A percentile compares a stretch with the other conserved stretches of the same genome.
Conservation (phyloP, 2,888 invertebrate genomes). For the Idaea biselata region DNA sequence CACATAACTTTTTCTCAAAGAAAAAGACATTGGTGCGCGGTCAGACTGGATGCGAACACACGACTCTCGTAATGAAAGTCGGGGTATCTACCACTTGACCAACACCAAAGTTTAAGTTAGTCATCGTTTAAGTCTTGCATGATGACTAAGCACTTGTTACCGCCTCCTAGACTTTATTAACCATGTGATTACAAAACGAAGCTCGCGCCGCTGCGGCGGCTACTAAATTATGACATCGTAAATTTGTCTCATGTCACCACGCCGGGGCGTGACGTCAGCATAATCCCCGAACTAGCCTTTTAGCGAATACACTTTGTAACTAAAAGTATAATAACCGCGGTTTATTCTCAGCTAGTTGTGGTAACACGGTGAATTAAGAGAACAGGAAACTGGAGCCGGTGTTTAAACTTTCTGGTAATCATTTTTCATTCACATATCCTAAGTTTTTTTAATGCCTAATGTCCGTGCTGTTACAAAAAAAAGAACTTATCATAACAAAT, state of each 20-base stretch:
- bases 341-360: not conserved
- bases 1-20: too few relatives aligned
- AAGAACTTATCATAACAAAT: too few relatives aligned
- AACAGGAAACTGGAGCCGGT: not conserved
- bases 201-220: constrained; percentile 28
- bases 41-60: too few relatives aligned
- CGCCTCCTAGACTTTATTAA: constrained; percentile 8
- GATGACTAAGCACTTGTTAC: not conserved
- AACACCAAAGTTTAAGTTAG: too few relatives aligned
- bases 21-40: too few relatives aligned
- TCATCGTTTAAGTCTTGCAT: too few relatives aligned
- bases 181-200: constrained; percentile 30
- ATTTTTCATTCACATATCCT: too few relatives aligned
- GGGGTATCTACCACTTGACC: too few relatives aligned
- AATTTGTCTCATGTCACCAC: constrained; percentile 49
- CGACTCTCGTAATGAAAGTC: too few relatives aligned
- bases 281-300: constrained; percentile 26
- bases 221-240: constrained; percentile 54
- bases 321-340: not conserved
- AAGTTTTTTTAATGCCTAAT: too few relatives aligned
- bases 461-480: too few relatives aligned
- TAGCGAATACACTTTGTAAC: not conserved
- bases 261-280: constrained; percentile 32
- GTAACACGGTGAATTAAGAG: not conserved
- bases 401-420: not conserved